phyloP scores from a whole-genome alignment of 2,888 invertebrate genomes.

The Deroplatys truncata region DNA sequence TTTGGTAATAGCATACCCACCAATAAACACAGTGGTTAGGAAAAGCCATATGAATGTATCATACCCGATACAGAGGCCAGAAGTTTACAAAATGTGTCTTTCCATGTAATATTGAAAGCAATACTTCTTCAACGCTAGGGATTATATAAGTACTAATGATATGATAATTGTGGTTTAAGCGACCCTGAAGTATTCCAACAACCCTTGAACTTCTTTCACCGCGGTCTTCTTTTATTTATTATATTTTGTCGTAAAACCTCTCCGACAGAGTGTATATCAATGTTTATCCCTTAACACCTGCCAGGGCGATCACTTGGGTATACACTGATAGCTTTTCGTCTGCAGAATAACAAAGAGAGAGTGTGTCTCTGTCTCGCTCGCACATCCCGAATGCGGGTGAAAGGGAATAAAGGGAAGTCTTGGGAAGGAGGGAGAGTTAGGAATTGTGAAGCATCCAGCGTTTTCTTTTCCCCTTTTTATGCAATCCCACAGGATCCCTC shows the following conservation, averaged over 20 bases:
- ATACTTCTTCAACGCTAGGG: no score
- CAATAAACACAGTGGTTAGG: no score
- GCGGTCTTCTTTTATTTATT: neutral
- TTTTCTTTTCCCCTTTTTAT: slow-evolving; percentile 18
- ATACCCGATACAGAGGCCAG: no score
- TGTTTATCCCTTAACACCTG: neutral
- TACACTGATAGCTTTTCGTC: slow-evolving; percentile 19
- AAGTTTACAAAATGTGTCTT: no score
- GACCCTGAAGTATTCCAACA: no score
- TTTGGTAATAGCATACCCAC: no score
- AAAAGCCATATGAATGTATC: no score
- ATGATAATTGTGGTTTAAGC: no score
- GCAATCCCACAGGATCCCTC: slow-evolving; percentile 24
- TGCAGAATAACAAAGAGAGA: neutral
- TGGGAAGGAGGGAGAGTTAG: neutral
- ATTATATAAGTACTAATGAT: no score
- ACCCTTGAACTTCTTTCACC: no score
- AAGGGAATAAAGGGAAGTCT: slow-evolving; percentile 6
- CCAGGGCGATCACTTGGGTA: neutral
- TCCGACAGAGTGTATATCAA: neutral
- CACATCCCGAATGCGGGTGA: slow-evolving; percentile 5
- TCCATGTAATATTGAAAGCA: no score
- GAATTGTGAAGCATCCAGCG: slow-evolving; percentile 22
- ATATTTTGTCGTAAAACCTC: neutral
- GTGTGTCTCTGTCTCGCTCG: slow-evolving; percentile 4